These are phyloP conservation scores for Amazonetta brasiliensis DNA, from an alignment of 2,797 vertebrate species.

Conservation along the genomic window DNA sequence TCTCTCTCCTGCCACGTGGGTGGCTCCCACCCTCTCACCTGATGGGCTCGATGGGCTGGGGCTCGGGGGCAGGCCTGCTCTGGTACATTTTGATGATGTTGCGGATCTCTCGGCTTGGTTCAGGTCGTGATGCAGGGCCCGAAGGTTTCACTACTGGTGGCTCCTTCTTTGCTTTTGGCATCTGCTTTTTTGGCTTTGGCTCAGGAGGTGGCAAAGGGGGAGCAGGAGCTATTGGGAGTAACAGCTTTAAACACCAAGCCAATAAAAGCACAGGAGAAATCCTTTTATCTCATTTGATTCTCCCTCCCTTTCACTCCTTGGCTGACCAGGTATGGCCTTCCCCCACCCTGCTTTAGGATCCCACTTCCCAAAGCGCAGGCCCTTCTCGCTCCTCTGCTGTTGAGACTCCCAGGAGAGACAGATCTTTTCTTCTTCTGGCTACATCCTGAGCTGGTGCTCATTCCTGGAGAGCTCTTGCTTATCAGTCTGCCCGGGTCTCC, in stretches of 20 bases:
- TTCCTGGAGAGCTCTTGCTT: not conserved
- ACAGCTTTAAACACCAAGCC: not conserved
- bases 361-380: not conserved
- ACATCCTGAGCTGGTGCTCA: not conserved
- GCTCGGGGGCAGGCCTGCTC: conserved; percentile 82
- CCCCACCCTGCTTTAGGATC: not conserved
- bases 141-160: not conserved
- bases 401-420: not conserved
- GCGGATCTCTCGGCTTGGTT: conserved; percentile 88
- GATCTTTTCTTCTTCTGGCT: not conserved
- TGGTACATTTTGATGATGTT: conserved; percentile 93
- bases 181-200: not conserved
- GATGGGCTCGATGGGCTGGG: conserved; percentile 79
- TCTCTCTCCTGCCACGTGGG: not conserved
- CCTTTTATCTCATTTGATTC: not conserved
- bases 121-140: not conserved
- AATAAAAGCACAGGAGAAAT: not conserved
- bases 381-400: not conserved
- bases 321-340: not conserved
- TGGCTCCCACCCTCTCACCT: conserved; percentile 77
- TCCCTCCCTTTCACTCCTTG: not conserved
- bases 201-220: not conserved
- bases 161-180: not conserved
- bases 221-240: not conserved
- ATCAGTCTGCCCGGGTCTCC: not conserved